Evolutionary conservation across 2,797 vertebrate species (phyloP).

Genomic region (Sebastes alutus): DNA sequence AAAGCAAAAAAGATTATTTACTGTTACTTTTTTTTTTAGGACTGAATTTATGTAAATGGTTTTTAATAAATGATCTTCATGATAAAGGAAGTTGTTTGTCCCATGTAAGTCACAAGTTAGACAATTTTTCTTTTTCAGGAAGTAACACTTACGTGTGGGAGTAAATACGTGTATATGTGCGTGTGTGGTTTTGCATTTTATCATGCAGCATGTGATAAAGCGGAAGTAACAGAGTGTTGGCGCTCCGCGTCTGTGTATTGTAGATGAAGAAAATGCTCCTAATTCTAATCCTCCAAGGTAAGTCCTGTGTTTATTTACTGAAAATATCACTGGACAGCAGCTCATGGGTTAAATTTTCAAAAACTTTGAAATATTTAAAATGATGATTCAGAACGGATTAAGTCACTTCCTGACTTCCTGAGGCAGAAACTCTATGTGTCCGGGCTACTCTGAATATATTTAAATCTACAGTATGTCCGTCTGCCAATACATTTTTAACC

Average conservation of each 20-base stretch:
- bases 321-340: not conserved
- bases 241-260: fast-evolving
- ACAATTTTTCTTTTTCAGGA: not conserved
- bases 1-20: constrained; percentile 51
- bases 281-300: constrained; percentile 7
- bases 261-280: not conserved
- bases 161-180: too few species aligned
- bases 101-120: not conserved
- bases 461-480: too few species aligned
- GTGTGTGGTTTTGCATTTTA: too few species aligned
- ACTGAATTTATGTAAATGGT: constrained; percentile 42
- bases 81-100: not conserved
- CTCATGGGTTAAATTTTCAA: not conserved
- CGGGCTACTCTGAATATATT: not conserved
- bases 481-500: not conserved
- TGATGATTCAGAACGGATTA: not conserved
- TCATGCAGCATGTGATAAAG: not conserved
- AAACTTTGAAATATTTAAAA: not conserved
- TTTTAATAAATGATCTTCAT: constrained; percentile 34
- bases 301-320: not conserved
- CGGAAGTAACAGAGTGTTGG: not conserved
- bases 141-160: not conserved
- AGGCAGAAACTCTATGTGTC: not conserved
- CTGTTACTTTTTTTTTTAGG: constrained; percentile 52
- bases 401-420: not conserved